A percentile compares a stretch with the other conserved stretches of the same genome.
Evolutionary conservation across 2,113 vertebrate genomes (phyloP).

Genomic region (Spheniscus mendiculus): DNA sequence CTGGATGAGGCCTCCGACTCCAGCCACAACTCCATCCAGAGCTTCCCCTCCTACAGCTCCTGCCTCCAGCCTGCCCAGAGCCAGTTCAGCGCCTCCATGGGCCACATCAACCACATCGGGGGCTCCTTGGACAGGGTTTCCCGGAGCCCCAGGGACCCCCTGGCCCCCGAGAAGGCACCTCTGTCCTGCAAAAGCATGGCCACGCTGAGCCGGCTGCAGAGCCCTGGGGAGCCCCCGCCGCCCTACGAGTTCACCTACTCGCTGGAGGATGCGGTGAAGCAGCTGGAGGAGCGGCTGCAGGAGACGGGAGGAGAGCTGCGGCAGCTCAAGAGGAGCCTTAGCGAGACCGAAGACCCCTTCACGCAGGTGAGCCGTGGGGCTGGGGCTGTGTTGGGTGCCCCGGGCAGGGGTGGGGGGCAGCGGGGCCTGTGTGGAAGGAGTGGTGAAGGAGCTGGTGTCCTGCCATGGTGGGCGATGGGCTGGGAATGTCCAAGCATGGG

Average conservation of each 20-base stretch:
- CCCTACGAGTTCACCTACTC: constrained; percentile 91
- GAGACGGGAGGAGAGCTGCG: constrained; percentile 90
- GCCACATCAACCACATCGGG: constrained; percentile 92
- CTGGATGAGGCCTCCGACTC: constrained; percentile 90
- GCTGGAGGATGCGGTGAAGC: constrained; percentile 85
- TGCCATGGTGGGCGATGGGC: rapidly evolving
- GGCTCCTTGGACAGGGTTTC: constrained; percentile 88
- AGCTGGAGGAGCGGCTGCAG: constrained; percentile 87
- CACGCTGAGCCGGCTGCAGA: constrained; percentile 83
- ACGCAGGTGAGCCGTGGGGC: constrained; percentile 79
- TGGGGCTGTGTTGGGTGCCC: background rate
- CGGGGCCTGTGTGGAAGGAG: background rate
- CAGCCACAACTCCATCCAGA: constrained; percentile 91
- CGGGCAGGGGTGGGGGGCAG: background rate
- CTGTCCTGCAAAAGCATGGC: constrained; percentile 86
- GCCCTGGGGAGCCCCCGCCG: constrained; percentile 82
- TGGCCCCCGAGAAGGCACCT: constrained; percentile 69
- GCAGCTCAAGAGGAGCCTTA: constrained; percentile 90
- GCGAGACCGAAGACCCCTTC: constrained; percentile 89
- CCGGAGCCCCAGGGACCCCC: constrained; percentile 72
- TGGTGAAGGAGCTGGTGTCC: background rate
- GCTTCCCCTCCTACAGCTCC: constrained; percentile 85
- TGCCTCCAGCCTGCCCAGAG: constrained; percentile 83
- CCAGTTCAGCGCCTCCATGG: constrained; percentile 93
- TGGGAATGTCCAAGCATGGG: rapidly evolving